Conservation (phyloP, 2,113 vertebrate genomes). For the Potamarius usumacintae region DNA sequence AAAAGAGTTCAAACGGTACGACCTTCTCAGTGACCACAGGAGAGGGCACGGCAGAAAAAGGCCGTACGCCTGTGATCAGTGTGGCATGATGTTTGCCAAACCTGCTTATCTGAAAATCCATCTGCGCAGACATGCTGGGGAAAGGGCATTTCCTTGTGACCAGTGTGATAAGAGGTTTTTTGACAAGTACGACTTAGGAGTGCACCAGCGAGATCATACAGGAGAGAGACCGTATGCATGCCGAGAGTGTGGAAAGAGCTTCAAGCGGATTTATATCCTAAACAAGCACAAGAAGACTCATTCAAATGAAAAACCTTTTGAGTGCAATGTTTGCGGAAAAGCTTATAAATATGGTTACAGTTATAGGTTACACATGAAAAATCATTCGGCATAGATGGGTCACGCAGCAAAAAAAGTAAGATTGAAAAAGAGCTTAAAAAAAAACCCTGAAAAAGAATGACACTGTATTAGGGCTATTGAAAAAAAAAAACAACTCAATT, state of each 20-base stretch:
- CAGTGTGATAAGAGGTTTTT: slow-evolving; percentile 56
- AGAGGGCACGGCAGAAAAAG: slow-evolving; percentile 48
- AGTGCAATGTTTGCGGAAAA: slow-evolving; percentile 51
- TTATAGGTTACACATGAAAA: slow-evolving; percentile 52
- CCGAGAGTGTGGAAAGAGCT: slow-evolving; percentile 43
- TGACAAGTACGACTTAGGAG: slow-evolving; percentile 35
- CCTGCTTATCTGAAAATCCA: slow-evolving; percentile 52
- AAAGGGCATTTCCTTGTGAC: slow-evolving; percentile 50
- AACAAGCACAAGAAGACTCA: slow-evolving; percentile 51
- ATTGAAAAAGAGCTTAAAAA: no score
- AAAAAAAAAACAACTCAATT: no score
- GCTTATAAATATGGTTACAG: slow-evolving; percentile 50
- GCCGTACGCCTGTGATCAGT: slow-evolving; percentile 46
- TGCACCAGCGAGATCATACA: slow-evolving; percentile 50
- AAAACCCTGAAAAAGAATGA: no score
- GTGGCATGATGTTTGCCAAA: slow-evolving; percentile 51
- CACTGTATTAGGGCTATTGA: no score
- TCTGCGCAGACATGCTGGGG: slow-evolving; percentile 50
- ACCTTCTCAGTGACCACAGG: slow-evolving; percentile 41
- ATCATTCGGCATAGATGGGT: slow-evolving; percentile 16
- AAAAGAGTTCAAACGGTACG: slow-evolving; percentile 40
- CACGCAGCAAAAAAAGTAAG: not conserved
- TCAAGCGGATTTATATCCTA: slow-evolving; percentile 47
- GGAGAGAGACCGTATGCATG: slow-evolving; percentile 52
- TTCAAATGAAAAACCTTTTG: slow-evolving; percentile 49